These are phyloP conservation scores for Spermophilus dauricus DNA, from an alignment of 2,113 vertebrate genomes.

Conservation along the genomic window DNA sequence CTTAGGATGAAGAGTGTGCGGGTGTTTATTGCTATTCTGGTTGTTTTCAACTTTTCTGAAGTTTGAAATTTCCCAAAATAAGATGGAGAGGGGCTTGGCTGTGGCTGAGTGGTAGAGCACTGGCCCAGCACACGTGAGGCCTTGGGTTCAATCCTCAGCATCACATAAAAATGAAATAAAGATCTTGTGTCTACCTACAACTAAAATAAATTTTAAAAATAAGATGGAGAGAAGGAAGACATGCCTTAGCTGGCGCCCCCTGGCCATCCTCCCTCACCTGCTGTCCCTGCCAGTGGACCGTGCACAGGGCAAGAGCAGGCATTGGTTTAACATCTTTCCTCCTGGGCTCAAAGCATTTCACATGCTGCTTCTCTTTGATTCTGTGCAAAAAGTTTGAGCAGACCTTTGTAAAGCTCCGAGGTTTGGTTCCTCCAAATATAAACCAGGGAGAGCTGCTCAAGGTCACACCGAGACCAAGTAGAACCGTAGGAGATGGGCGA, in stretches of 20 bases:
- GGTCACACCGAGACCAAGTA: neutral
- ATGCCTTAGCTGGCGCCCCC: neutral
- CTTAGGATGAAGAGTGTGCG: rapidly evolving
- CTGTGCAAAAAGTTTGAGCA: neutral
- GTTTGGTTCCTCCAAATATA: neutral
- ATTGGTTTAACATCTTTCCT: neutral
- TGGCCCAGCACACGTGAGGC: too few species aligned
- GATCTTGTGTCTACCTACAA: too few species aligned
- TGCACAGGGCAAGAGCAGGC: neutral
- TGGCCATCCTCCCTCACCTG: rapidly evolving
- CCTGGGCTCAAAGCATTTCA: rapidly evolving
- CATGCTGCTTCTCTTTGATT: neutral
- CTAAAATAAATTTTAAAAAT: too few species aligned
- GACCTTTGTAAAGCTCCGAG: rapidly evolving
- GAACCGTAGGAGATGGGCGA: rapidly evolving
- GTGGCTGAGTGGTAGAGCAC: too few species aligned
- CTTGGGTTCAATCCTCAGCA: too few species aligned
- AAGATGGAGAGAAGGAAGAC: neutral
- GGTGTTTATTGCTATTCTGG: neutral
- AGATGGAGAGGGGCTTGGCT: neutral
- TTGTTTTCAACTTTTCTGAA: neutral
- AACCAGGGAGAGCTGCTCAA: neutral
- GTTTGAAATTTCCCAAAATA: neutral
- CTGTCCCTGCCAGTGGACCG: neutral
- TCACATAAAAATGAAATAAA: too few species aligned